Evolutionary conservation across 2,797 vertebrate genomes (phyloP).

Genomic region (Melanogrammus aeglefinus): DNA sequence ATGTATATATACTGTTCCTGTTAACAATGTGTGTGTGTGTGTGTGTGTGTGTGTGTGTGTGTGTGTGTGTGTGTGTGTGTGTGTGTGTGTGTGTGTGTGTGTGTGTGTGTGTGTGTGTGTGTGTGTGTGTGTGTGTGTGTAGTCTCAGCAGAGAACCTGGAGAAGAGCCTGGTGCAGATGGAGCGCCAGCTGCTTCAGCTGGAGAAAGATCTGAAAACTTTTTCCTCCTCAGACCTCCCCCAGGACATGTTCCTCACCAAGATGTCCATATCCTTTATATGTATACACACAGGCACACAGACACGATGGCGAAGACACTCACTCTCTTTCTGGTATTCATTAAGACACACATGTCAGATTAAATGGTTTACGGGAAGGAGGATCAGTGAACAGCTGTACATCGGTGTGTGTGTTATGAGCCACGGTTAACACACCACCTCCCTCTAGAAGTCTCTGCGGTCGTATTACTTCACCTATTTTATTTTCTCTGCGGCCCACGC

Average conservation of each 20-base stretch:
- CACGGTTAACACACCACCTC: neutral
- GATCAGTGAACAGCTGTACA: neutral
- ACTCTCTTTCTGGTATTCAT: neutral
- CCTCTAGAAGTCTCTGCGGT: neutral
- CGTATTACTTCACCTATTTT: neutral
- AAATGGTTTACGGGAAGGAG: neutral
- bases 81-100: constrained; percentile 21
- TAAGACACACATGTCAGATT: neutral
- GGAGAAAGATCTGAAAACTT: constrained; percentile 94
- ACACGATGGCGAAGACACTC: neutral
- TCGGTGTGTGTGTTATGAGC: neutral
- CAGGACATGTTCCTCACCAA: constrained; percentile 92
- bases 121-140: constrained; percentile 23
- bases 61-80: constrained; percentile 22
- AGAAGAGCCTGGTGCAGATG: constrained; percentile 96
- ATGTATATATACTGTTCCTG: constrained; percentile 13
- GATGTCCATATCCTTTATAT: constrained; percentile 97
- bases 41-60: constrained; percentile 31
- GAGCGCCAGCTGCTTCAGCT: constrained; percentile 93
- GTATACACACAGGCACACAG: constrained; percentile 13
- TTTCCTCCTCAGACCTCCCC: constrained; percentile 85
- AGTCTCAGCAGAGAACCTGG: constrained; percentile 96
- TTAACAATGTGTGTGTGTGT: constrained; percentile 50
- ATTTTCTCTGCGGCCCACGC: neutral
- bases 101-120: constrained; percentile 29